Base-by-base conservation (phyloP, 2,113 vertebrate species). In the Paramormyrops kingsleyae region DNA sequence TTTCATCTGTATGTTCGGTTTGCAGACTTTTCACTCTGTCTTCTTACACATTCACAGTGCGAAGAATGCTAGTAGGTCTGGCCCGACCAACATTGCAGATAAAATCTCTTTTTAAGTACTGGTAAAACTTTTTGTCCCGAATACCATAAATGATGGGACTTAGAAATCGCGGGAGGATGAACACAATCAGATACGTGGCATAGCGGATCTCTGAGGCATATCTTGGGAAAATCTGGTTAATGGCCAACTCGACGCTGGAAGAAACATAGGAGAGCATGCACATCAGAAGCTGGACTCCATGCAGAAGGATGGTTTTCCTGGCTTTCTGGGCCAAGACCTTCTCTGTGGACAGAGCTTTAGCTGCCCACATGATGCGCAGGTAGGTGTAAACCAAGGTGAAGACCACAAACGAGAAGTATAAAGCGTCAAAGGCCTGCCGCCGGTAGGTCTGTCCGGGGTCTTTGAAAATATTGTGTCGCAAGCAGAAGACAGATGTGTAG, bases 241-340 rank as follows among this genome's bases (percentile, higher is more conserved):
- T 90, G 0, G 94, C 0, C 0, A 92, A 1, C 92, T 96, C 95
- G 83, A 96, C 89, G 0, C 90, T 95, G 1, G 95, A 95, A 6
- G 95, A 95, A 86, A 96, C 83, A 90, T 96, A 96, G 46, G 94
- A 95, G 13, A 96, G 94, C 94, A 96, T 90, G 91, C 96, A 96
- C 95, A 96, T 95, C 74, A 94, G 91, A 62, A 96, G 91, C 94
- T 96, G 95, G 1, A 49, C 91, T 0, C 95, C 96, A 46, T 96
- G 96, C 1, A 96, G 92, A 50, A 96, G 89, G 92, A 96, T 96
- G 91, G 95, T 96, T 90, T 94, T 96, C 59, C 93, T 93, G 50
- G 94, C 95, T 2, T 87, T 92, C 62, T 93, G 91, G 4, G 94
- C 94, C 0, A 91, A 95, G 0, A 19, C 49, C 83, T 74, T 94